These are phyloP conservation scores for Leptopilina boulardi DNA, from an alignment of 1,140 invertebrate genomes.

Conservation along the genomic window DNA sequence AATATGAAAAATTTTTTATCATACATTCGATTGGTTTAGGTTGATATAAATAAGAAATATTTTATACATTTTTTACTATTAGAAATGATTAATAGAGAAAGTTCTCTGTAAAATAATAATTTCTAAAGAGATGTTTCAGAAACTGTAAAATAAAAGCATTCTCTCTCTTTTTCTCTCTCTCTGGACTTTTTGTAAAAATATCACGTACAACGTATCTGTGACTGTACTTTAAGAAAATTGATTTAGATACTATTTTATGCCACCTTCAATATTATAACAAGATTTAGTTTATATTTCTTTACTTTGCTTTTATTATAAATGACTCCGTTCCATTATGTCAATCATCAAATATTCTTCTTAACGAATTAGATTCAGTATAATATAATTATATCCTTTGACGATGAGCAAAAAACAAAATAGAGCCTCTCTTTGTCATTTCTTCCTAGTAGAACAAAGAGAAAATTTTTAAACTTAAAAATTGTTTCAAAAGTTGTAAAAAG, in stretches of 20 bases:
- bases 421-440: no score
- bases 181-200: not conserved
- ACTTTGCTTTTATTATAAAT: not conserved
- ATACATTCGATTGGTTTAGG: not conserved
- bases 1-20: not conserved
- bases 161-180: no score
- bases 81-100: not conserved
- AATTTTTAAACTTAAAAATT: no score
- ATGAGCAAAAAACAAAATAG: not conserved
- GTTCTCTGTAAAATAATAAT: constrained; percentile 1
- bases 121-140: not conserved
- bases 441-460: no score
- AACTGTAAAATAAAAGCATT: constrained; percentile 10
- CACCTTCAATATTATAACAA: not conserved
- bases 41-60: not conserved
- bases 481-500: no score
- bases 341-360: not conserved
- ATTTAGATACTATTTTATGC: constrained; percentile 24
- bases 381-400: not conserved
- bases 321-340: not conserved
- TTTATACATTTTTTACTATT: not conserved
- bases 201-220: constrained; percentile 23
- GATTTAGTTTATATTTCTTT: not conserved
- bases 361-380: not conserved
- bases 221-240: constrained; percentile 10